Conservation (phyloP, 2,888 invertebrate genomes). For the Clepsis dumicolana region DNA sequence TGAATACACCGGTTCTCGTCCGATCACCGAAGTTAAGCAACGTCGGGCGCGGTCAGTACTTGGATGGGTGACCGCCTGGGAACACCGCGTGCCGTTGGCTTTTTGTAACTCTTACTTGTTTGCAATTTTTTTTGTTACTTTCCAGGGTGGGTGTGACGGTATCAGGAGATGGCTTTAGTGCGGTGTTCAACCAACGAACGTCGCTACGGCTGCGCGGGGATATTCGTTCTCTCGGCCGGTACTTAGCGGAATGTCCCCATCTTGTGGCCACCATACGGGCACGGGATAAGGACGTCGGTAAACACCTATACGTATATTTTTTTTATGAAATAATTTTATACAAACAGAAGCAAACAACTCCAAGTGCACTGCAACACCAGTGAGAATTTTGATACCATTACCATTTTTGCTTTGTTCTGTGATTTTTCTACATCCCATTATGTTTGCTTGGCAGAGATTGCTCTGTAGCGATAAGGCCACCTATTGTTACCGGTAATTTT, state of each 20-base stretch:
- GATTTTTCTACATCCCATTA: too few species aligned
- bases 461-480: too few species aligned
- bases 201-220: constrained; percentile 77
- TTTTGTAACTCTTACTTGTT: constrained; percentile 39
- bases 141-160: constrained; percentile 58
- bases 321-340: neutral
- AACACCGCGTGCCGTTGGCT: constrained; percentile 50
- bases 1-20: constrained; percentile 55
- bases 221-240: constrained; percentile 70
- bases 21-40: constrained; percentile 65
- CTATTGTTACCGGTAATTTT: too few species aligned
- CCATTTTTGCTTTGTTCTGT: too few species aligned
- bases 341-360: too few species aligned
- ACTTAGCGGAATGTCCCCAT: constrained; percentile 79
- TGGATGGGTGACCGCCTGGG: constrained; percentile 53
- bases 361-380: too few species aligned
- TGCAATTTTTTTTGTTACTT: neutral
- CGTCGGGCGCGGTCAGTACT: constrained; percentile 57
- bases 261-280: constrained; percentile 75
- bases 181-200: constrained; percentile 79
- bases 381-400: too few species aligned
- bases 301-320: constrained; percentile 39
- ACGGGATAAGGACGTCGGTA: constrained; percentile 70
- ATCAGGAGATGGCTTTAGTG: constrained; percentile 46
- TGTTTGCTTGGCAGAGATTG: too few species aligned